Evolutionary conservation across 1,140 invertebrate genomes (phyloP), one percentile per base, ranked within the genome.

Genomic region (Popillia japonica): DNA sequence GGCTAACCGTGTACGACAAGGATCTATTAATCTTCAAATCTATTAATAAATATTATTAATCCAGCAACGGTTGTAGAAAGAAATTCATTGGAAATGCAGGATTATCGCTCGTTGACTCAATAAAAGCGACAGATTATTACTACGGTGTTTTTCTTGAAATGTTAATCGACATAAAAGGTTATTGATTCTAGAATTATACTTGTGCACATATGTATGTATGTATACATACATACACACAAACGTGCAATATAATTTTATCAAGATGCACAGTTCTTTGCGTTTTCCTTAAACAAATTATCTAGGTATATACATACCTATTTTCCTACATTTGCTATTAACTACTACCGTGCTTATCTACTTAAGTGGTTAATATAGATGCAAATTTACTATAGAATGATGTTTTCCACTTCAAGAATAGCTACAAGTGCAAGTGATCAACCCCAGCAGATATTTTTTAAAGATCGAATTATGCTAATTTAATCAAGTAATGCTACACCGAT

Each of bases 21-120:
- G 48, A 55, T 55, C n/a, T 55, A 55, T 20, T 17, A 17, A 55
- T 55, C 48, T 55, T 55, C 48, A 55, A 55, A 55, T 55, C 48
- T 55, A 55, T 55, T 55, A 55, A 55, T 55, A 55, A 55, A 55
- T 6, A 17, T 55, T 55, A 55, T 55, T 55, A 55, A 55, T 55
- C 48, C 14, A 17, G 0, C 48, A n/a, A 14, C 17, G 11, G n/a
- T 14, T 6, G 48, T 17, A n/a, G 14, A 55, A 55, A 55, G 48
- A 55, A 55, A 55, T 55, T 55, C 48, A 55, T 55, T 55, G 14
- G 14, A 7, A 55, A 55, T 55, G 48, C n/a, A 17, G 48, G n/a
- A 55, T 17, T 17, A 55, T 55, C 48, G 11, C 11, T 3, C 11
- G 48, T 55, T 55, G 48, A 55, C 14, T 55, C 48, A 55, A 55